Evolutionary conservation across 2,113 vertebrate species (phyloP), one percentile per base, ranked within the genome.

Genomic region (Cathartes aura): DNA sequence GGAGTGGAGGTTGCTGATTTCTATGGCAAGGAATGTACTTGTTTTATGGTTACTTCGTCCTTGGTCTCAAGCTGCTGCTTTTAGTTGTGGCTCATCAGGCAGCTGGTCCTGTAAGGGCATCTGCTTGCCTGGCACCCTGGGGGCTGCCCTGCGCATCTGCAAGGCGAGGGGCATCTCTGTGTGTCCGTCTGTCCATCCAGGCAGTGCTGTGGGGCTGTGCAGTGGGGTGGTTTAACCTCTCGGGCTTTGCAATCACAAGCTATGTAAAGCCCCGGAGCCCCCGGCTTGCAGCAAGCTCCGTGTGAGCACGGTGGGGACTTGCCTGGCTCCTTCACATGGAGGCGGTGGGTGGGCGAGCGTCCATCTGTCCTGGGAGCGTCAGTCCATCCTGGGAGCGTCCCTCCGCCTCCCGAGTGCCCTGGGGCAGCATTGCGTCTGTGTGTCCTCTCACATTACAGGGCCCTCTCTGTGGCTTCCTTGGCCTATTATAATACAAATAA

Each of bases 401-500:
- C 63, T 53, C n/a, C 0, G 0, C 42, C 86, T 89, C 93, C 59
- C 0, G 0, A 55, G 62, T 14, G 75, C 72, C 53, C 72, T 3
- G 29, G 67, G 90, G 68, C 81, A 93, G 76, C 0, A 0, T 27
- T 84, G 71, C 2, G 45, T 53, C 85, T 90, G 50, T 53, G 53
- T 42, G 67, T 94, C 90, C 73, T 92, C 87, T 96, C 93, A 82
- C 56, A 59, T 94, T 95, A 89, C 88, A 67, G 70, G 42, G 38
- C 45, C 21, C 66, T 96, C 60, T 78, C 70, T 67, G 80, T 38
- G 89, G 74, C 81, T 93, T 89, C 76, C 74, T 82, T 79, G 84
- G 84, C 60, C 82, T 58, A 9, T 68, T 88, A 50, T 60, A 90
- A 76, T 42, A 94, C 92, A 95, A 96, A 95, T 94, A 92, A 96